A percentile compares a stretch with the other conserved stretches of the same genome.
Conservation (phyloP, 2,797 vertebrate species). For the Enteromius mattozi region DNA sequence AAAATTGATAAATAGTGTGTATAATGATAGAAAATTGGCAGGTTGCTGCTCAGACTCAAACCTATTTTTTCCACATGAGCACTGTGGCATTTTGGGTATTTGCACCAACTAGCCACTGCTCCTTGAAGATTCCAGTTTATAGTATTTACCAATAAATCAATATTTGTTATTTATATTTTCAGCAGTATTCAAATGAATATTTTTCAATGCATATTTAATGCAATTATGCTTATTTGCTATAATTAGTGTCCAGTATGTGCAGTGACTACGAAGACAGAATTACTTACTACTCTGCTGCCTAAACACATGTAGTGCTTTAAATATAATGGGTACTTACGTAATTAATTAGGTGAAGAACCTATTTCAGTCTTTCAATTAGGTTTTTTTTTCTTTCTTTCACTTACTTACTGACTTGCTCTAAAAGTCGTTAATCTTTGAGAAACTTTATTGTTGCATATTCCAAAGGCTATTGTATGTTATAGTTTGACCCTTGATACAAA, state of each 20-base stretch:
- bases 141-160: background rate
- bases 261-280: conserved; percentile 1
- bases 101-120: background rate
- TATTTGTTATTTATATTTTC: background rate
- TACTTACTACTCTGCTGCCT: conserved; percentile 15
- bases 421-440: conserved; percentile 1
- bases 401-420: background rate
- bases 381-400: background rate
- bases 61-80: background rate
- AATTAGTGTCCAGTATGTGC: background rate
- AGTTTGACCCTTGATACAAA: background rate
- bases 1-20: background rate
- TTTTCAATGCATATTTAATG: background rate
- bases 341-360: conserved; percentile 24
- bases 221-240: background rate
- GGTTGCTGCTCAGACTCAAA: background rate
- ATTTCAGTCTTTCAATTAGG: conserved; percentile 18
- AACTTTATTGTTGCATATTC: conserved; percentile 18
- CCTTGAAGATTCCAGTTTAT: background rate
- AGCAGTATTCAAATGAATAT: background rate
- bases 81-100: background rate
- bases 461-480: background rate
- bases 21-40: background rate
- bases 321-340: conserved; percentile 5
- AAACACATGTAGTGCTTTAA: conserved; percentile 24